Conservation (phyloP, 2,113 vertebrate genomes). For the Callipepla californica region DNA sequence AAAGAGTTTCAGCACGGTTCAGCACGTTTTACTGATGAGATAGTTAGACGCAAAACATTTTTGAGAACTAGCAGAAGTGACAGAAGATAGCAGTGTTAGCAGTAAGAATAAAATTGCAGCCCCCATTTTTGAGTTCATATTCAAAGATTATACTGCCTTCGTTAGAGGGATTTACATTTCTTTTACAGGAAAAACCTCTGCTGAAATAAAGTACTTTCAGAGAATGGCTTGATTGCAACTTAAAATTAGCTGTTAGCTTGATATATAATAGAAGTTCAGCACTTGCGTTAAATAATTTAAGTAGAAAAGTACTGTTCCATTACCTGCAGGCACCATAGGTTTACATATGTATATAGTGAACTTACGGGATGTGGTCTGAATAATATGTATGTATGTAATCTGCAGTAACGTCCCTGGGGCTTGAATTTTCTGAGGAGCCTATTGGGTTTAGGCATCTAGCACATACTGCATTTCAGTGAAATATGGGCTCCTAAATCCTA, state of each 20-base stretch:
- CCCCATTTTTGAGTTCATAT: constrained; percentile 44
- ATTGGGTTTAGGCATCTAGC: constrained; percentile 53
- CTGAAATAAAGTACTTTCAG: constrained; percentile 65
- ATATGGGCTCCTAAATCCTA: constrained; percentile 48
- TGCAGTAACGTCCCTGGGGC: constrained; percentile 36
- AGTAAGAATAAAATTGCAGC: constrained; percentile 45
- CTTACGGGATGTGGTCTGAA: constrained; percentile 42
- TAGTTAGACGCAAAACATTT: neutral
- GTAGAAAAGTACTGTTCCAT: constrained; percentile 63
- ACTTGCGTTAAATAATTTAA: constrained; percentile 71
- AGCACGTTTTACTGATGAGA: neutral
- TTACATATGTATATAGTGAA: constrained; percentile 68
- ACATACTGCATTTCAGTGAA: constrained; percentile 35
- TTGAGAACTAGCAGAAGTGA: constrained; percentile 26
- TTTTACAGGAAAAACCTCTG: constrained; percentile 49
- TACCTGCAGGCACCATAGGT: constrained; percentile 64
- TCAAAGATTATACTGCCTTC: constrained; percentile 56
- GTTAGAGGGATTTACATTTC: constrained; percentile 61
- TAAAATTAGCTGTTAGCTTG: constrained; percentile 72
- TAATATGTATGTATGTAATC: constrained; percentile 54
- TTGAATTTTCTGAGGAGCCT: constrained; percentile 53
- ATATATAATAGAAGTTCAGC: constrained; percentile 68
- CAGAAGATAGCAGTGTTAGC: constrained; percentile 47
- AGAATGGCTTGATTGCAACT: constrained; percentile 67
- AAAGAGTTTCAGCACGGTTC: neutral